phyloP scores from a whole-genome alignment of 2,113 vertebrate genomes.

The Pterophyllum scalare region DNA sequence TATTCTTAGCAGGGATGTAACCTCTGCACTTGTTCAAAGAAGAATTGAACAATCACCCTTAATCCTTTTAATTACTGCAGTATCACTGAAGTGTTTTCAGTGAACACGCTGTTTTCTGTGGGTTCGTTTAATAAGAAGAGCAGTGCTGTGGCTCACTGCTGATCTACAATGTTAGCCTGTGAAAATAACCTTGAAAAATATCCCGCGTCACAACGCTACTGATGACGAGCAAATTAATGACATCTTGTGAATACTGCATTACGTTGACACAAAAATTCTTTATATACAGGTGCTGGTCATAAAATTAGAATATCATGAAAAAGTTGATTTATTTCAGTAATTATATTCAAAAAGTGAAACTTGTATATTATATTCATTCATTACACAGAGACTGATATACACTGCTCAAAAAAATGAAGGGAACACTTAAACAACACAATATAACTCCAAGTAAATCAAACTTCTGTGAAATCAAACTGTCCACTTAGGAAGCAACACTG shows the following conservation, averaged over 20 bases:
- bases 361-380: too few species aligned
- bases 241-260: conserved; percentile 28
- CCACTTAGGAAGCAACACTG: too few species aligned
- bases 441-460: too few species aligned
- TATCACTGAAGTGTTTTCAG: neutral
- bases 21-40: neutral
- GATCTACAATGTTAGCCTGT: neutral
- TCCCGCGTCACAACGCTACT: neutral
- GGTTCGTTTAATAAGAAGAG: neutral
- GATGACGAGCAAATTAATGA: neutral
- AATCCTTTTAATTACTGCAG: neutral
- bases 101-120: neutral
- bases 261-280: conserved; percentile 10
- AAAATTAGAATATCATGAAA: too few species aligned
- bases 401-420: too few species aligned
- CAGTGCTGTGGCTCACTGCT: neutral
- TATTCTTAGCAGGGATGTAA: neutral
- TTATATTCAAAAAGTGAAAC: too few species aligned
- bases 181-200: conserved; percentile 11
- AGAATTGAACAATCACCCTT: neutral
- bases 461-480: too few species aligned
- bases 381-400: too few species aligned
- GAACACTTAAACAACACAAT: too few species aligned
- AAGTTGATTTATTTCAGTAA: too few species aligned
- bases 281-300: too few species aligned